These are phyloP conservation scores for Hystrix brachyura DNA, from an alignment of 2,113 vertebrate genomes.

Conservation along the genomic window DNA sequence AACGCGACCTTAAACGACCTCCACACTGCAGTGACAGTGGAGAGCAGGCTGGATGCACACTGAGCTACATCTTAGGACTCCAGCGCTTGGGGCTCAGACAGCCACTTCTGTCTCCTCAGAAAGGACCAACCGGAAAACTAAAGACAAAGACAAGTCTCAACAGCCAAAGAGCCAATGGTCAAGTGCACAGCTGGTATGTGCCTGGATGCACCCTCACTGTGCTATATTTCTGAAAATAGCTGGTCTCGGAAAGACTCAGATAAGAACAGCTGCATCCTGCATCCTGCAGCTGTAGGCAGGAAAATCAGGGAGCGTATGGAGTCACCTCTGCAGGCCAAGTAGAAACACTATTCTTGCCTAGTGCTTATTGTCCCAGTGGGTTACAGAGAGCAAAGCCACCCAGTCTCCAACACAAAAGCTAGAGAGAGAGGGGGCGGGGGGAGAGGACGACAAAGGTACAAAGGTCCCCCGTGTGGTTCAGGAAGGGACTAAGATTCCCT, in stretches of 20 bases:
- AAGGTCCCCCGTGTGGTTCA: not conserved
- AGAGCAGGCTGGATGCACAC: not conserved
- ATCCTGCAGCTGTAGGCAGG: slow-evolving; percentile 63
- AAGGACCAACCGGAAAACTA: slow-evolving; percentile 63
- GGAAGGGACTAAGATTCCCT: slow-evolving; percentile 6
- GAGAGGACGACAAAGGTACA: not conserved
- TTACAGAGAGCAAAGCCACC: not conserved
- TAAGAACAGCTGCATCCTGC: slow-evolving; percentile 76
- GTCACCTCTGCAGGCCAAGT: not conserved
- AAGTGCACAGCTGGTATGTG: slow-evolving; percentile 44
- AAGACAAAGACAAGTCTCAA: slow-evolving; percentile 60
- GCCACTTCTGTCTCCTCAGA: slow-evolving; percentile 51
- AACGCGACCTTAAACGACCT: slow-evolving; percentile 54
- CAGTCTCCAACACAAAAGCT: not conserved
- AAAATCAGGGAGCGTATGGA: not conserved
- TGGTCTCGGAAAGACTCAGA: slow-evolving; percentile 55
- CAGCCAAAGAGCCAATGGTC: slow-evolving; percentile 15
- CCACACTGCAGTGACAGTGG: accelerated
- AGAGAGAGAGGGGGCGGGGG: not conserved
- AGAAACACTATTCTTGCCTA: not conserved
- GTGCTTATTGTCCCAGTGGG: not conserved
- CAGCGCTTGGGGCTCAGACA: not conserved
- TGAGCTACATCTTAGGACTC: slow-evolving; percentile 27
- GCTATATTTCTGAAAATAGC: slow-evolving; percentile 70
- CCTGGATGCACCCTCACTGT: not conserved